These are phyloP conservation scores for Triplophysa siluroides DNA, from an alignment of 2,113 vertebrate genomes.

Conservation along the genomic window DNA sequence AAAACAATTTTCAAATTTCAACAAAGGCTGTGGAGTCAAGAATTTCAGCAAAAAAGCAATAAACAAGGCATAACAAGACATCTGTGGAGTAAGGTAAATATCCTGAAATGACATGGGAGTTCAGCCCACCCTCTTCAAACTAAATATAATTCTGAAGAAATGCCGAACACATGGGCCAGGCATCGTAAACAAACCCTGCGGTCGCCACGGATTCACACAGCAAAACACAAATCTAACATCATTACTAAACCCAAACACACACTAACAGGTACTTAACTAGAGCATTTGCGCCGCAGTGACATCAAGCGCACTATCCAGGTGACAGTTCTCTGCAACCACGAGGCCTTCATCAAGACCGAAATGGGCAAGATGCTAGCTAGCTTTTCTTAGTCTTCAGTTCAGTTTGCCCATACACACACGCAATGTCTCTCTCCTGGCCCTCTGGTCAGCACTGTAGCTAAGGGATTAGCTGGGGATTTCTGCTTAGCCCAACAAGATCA, in stretches of 20 bases:
- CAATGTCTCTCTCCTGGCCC: background rate
- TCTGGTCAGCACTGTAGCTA: slow-evolving; percentile 45
- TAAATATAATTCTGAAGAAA: slow-evolving; percentile 1
- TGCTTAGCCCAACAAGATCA: slow-evolving; percentile 63
- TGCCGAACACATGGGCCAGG: slow-evolving; percentile 11
- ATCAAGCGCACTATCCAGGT: slow-evolving; percentile 69
- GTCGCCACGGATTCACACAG: background rate
- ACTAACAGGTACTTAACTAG: slow-evolving; percentile 69
- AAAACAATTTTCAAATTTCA: too few species aligned
- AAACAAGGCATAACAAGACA: background rate
- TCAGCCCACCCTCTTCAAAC: background rate
- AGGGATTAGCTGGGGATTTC: slow-evolving; percentile 73
- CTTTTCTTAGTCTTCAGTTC: background rate
- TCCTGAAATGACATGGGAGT: background rate
- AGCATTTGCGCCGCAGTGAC: slow-evolving; percentile 65
- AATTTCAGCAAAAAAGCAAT: background rate
- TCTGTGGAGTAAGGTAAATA: slow-evolving; percentile 7
- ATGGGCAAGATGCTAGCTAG: background rate
- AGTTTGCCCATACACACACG: background rate
- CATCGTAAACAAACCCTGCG: background rate
- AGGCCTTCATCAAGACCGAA: slow-evolving; percentile 59
- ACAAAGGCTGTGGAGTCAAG: background rate
- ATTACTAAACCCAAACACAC: background rate
- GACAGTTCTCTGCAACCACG: slow-evolving; percentile 66
- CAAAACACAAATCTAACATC: slow-evolving; percentile 4